These are phyloP conservation scores for Ochotona princeps DNA, from an alignment of 2,113 vertebrate species.

Conservation along the genomic window DNA sequence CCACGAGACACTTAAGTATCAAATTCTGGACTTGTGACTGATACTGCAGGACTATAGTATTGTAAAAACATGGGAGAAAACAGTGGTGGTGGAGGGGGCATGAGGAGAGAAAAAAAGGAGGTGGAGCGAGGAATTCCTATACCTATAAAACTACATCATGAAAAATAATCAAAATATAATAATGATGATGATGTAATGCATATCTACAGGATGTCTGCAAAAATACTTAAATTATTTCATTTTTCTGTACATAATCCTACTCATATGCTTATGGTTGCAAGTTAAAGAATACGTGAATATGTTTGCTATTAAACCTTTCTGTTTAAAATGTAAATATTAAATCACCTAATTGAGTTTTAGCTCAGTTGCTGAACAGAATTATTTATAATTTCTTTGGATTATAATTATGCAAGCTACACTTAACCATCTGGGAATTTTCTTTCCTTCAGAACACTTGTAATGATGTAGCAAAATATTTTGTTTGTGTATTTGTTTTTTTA, in stretches of 20 bases:
- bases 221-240: conserved; percentile 6
- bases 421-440: conserved; percentile 50
- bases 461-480: neutral
- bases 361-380: conserved; percentile 48
- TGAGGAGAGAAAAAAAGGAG: too few relatives aligned
- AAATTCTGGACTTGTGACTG: too few relatives aligned
- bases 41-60: too few relatives aligned
- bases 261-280: conserved; percentile 41
- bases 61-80: too few relatives aligned
- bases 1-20: too few relatives aligned
- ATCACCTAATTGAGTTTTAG: conserved; percentile 31
- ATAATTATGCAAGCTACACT: conserved; percentile 28
- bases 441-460: conserved; percentile 2
- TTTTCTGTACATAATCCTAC: neutral
- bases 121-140: too few relatives aligned
- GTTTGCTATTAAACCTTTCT: conserved; percentile 46
- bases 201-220: neutral
- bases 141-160: too few relatives aligned
- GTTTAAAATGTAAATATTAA: conserved; percentile 46
- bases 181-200: neutral
- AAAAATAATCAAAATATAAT: too few relatives aligned
- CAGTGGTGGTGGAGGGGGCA: too few relatives aligned
- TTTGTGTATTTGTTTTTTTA: neutral
- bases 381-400: conserved; percentile 58
- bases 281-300: neutral